Evolutionary conservation across 2,888 invertebrate genomes (phyloP), one percentile per base, ranked within the genome.

Genomic region (Cheilosia urbana): DNA sequence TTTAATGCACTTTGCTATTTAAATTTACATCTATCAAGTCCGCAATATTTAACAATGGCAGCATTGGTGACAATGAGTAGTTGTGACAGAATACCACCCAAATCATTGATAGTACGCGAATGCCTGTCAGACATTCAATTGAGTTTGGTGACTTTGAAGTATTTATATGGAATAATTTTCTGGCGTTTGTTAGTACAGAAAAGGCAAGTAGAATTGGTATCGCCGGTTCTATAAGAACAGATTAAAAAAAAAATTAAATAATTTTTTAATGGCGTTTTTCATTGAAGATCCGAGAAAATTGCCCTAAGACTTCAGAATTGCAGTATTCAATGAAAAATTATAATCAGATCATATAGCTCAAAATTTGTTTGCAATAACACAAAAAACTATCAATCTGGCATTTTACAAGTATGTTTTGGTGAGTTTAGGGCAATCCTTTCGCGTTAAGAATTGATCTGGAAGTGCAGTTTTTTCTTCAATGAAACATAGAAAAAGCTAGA

Each of bases 81-180:
- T 42, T 62, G 65, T 85, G 84, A 15, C 71, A 75, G 4, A 21
- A 47, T 9, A 76, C 6, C 2, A 85, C 51, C 84, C 84, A 85
- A n/a, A 65, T 15, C 84, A 80, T 85, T 11, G 84, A 85, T 37
- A 85, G 58, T 7, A 85, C 75, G 0, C 84, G 75, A 5, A 85
- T 79, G 2, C 80, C 84, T 17, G 57, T 34, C 13, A 85, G n/a
- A 19, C 84, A 85, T 7, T 57, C 49, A 40, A 85, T 80, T 1
- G 58, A 53, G 9, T 66, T 71, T 1, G 65, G 19, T 27, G 84
- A 72, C 13, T 65, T 76, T 2, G 19, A 27, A 3, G 37, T 40
- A 17, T 42, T 80, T 24, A 85, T 71, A 7, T 42, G 21, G 34
- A 85, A 80, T 37, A 85, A 11, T 60, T 80, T 85, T 7, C 42